Evolutionary conservation across 2,888 invertebrate species (phyloP).

Genomic region (Euphydryas editha): DNA sequence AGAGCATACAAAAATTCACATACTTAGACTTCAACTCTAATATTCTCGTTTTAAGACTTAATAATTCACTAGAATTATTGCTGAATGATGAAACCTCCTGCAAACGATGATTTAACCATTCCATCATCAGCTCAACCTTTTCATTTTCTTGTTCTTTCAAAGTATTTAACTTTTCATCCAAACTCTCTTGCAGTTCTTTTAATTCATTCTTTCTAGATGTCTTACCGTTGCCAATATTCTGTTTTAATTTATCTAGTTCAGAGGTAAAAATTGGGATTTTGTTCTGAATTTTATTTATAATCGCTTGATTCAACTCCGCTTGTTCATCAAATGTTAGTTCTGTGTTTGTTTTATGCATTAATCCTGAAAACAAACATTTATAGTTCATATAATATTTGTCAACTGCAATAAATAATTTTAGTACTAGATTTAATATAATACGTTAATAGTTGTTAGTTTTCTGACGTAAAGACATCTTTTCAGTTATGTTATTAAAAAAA

Average conservation of each 20-base stretch:
- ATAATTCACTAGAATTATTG: slow-evolving; percentile 63
- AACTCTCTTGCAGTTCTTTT: slow-evolving; percentile 61
- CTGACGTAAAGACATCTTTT: no score
- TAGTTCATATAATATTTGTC: no score
- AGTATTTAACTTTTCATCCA: slow-evolving; percentile 65
- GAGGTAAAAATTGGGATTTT: slow-evolving; percentile 62
- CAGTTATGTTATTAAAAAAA: no score
- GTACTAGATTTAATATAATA: background rate
- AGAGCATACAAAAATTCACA: slow-evolving; percentile 43
- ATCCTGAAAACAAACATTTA: slow-evolving; percentile 55
- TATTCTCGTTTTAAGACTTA: slow-evolving; percentile 68
- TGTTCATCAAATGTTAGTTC: slow-evolving; percentile 76
- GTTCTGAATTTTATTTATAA: slow-evolving; percentile 65
- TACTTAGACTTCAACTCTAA: slow-evolving; percentile 77
- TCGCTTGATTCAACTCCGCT: slow-evolving; percentile 68
- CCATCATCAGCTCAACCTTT: slow-evolving; percentile 74
- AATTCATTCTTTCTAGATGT: slow-evolving; percentile 56
- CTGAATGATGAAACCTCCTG: slow-evolving; percentile 63
- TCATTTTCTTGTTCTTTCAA: slow-evolving; percentile 71
- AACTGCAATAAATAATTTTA: background rate
- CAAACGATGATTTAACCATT: slow-evolving; percentile 72
- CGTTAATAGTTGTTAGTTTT: no score
- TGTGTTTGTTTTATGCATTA: slow-evolving; percentile 63
- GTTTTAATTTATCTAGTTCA: slow-evolving; percentile 61
- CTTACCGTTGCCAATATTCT: slow-evolving; percentile 45